Evolutionary conservation across 2,797 vertebrate genomes (phyloP), one percentile per base, ranked within the genome.

Genomic region (Eremophila alpestris): DNA sequence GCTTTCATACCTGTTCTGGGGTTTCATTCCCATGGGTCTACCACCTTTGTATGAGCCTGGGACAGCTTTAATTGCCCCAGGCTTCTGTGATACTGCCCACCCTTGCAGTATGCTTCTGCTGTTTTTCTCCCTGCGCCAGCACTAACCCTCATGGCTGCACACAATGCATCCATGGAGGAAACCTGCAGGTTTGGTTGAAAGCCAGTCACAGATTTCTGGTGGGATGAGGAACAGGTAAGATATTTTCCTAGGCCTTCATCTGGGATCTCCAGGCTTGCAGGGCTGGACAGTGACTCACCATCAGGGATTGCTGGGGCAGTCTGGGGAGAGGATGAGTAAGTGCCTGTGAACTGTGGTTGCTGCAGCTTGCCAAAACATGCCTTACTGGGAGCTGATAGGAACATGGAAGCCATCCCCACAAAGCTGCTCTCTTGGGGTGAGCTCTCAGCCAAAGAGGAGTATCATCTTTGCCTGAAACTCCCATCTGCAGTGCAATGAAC

Each of bases 321-420:
- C 77, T 71, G 18, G 43, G 23, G 43, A 69, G 59, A 83, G 38
- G n/a, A 85, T 23, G 63, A 91, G 17, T 62, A 88, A 86, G 46
- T 48, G 67, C n/a, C 69, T 88, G 12, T 43, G 56, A 91, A 71
- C 34, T 64, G 41, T 34, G 30, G 38, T 7, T 71, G 56, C 22
- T 90, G 65, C 36, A 90, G 56, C 48, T 78, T 0, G 2, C 79
- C 73, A 77, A 90, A 76, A 63, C 15, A 11, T 45, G 32, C 13
- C 48, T 83, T 70, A 36, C 30, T 4, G 2, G 56, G 74, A 90
- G 36, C 46, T 81, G 77, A 51, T 75, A 83, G 64, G 68, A 83
- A 2, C 2, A 5, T 21, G 41, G 60, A 86, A 62, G 38, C 10
- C 0, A 0, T 56, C 4, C 15, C 26, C 49, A 48, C 24, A 88